Base-by-base conservation (phyloP, 2,113 vertebrate genomes). In the Hemiprocne comata region DNA sequence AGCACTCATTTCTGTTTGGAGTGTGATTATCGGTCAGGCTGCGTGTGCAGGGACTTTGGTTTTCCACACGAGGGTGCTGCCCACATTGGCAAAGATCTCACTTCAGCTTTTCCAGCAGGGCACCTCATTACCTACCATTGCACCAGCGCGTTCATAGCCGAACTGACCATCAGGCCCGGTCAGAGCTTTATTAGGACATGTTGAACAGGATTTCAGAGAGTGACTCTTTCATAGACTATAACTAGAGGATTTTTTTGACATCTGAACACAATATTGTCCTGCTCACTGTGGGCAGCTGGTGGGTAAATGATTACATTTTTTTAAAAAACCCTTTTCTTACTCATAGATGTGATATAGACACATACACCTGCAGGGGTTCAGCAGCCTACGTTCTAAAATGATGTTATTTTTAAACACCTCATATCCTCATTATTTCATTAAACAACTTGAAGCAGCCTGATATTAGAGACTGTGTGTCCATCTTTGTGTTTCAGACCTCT, bases 1-100 rank as follows among this genome's bases (percentile, higher is more conserved):
- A 1, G 50, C 11, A 24, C 5, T 15, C n/a, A 2, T 9, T 29
- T 13, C 6, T 14, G 24, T 6, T 13, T 6, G 5, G 11, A 18
- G 46, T 17, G 29, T n/a, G 29, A 3, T 9, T 3, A 4, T 4
- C 36, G 7, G 38, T 3, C 18, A 4, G 61, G 31, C 13, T 31
- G 31, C 9, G 17, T n/a, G 34, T 34, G 42, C 64, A 34, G 31
- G 11, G 21, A 13, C n/a, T 8, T 5, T 0, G 23, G 7, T 34
- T 42, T 71, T 11, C 75, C 83, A 86, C 83, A 40, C 21, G 9
- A 72, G 71, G 85, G 55, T 54, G 85, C 92, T 86, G 51, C 38
- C 48, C 21, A 3, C 57, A 12, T 1, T 7, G 60, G 48, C 34
- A 44, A 69, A 70, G 50, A 36, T 8, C 51, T 23, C 5, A 1